A percentile compares a stretch with the other conserved stretches of the same genome.
phyloP scores from a whole-genome alignment of 1,140 invertebrate genomes.

The Trichonephila clavata region DNA sequence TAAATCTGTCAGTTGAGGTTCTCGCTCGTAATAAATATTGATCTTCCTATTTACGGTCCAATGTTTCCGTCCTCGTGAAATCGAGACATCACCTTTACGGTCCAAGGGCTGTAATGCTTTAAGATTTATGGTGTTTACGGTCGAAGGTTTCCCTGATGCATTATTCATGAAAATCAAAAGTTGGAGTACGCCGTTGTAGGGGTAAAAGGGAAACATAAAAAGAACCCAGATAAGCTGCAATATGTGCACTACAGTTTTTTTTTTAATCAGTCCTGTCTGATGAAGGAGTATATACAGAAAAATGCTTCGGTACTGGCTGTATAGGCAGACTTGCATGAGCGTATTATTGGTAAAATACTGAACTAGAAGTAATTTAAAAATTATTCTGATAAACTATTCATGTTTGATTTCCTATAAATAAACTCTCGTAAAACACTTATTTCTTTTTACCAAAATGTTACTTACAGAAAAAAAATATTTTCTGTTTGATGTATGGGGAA shows the following conservation, averaged over 20 bases:
- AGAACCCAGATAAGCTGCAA: slow-evolving; percentile 46
- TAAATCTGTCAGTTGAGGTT: slow-evolving; percentile 63
- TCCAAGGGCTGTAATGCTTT: slow-evolving; percentile 59
- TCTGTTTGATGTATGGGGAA: no score
- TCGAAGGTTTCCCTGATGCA: slow-evolving; percentile 65
- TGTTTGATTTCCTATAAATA: no score
- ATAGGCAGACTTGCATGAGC: no score
- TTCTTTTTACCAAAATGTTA: no score
- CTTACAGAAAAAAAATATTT: no score
- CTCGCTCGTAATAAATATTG: slow-evolving; percentile 71
- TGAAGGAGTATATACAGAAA: not conserved
- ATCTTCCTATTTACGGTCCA: slow-evolving; percentile 68
- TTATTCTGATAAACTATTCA: no score
- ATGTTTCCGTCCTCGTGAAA: slow-evolving; percentile 62
- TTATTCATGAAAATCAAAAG: slow-evolving; percentile 74
- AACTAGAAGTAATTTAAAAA: no score
- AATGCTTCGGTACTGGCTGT: not conserved
- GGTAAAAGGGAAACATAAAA: slow-evolving; percentile 36
- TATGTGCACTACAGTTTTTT: slow-evolving; percentile 28
- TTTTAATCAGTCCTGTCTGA: slow-evolving; percentile 13
- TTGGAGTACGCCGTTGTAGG: slow-evolving; percentile 44
- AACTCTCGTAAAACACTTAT: no score
- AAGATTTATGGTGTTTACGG: slow-evolving; percentile 76
- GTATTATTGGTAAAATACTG: no score
- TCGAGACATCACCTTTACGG: slow-evolving; percentile 74